Evolutionary conservation across 1,140 invertebrate species (phyloP).

Genomic region (Eriosoma lanigerum): DNA sequence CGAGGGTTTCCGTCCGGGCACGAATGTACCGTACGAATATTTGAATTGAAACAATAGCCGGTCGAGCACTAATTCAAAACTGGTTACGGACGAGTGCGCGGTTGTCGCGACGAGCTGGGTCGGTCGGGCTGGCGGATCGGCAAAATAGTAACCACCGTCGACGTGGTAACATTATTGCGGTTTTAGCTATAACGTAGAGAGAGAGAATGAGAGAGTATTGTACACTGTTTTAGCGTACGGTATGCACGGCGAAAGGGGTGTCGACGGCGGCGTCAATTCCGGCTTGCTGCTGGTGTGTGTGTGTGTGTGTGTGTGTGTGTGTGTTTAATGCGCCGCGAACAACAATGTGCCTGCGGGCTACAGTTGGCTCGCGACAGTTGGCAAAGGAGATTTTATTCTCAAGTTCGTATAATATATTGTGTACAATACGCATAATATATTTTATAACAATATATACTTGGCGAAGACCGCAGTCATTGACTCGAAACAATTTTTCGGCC

Average conservation of each 20-base stretch:
- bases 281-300: not conserved
- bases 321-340: conserved; percentile 42
- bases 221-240: not conserved
- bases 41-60: conserved; percentile 51
- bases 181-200: not conserved
- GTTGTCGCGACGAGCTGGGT: not conserved
- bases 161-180: conserved; percentile 26
- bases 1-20: conserved; percentile 10
- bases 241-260: not conserved
- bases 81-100: conserved; percentile 1
- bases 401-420: too few species aligned
- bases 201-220: not conserved
- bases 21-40: not conserved
- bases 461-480: too few species aligned
- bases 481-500: too few species aligned
- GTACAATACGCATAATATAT: not conserved
- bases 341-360: conserved; percentile 35
- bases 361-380: conserved; percentile 48
- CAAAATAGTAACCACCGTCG: too few species aligned
- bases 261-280: conserved; percentile 22
- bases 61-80: conserved; percentile 42
- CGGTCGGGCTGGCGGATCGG: too few species aligned
- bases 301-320: too few species aligned
- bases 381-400: conserved; percentile 36
- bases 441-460: not conserved